Evolutionary conservation across 2,888 invertebrate genomes (phyloP).

Genomic region (Girardia tigrina): DNA sequence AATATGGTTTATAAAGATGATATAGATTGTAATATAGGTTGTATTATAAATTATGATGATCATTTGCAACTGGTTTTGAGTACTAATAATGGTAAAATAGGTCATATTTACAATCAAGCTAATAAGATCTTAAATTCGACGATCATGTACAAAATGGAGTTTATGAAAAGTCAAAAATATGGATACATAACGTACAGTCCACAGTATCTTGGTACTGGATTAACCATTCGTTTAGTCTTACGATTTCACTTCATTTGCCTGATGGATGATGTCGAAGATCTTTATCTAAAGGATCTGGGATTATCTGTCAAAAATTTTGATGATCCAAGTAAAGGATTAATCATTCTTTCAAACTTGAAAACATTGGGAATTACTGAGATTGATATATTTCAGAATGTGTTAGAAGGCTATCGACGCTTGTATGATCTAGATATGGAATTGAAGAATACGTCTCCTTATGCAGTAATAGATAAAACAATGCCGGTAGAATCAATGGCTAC

Average conservation of each 20-base stretch:
- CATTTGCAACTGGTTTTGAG: not conserved
- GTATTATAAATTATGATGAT: conserved; percentile 10
- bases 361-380: conserved; percentile 9
- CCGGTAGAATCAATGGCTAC: not conserved
- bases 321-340: not conserved
- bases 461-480: not conserved
- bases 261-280: not conserved
- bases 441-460: not conserved
- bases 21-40: not conserved
- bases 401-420: not conserved
- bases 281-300: not conserved
- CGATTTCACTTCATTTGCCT: not conserved
- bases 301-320: not conserved
- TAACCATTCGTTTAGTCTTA: not conserved
- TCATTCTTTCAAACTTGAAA: not conserved
- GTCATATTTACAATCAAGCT: not conserved
- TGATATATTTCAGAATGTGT: not conserved
- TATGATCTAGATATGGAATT: conserved; percentile 23
- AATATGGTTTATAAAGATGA: conserved; percentile 2
- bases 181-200: conserved; percentile 19
- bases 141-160: not conserved
- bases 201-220: conserved; percentile 26
- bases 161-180: not conserved
- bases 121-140: not conserved
- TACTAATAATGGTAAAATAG: not conserved